Conservation (phyloP, 2,888 invertebrate genomes). For the Chaitophorus viminalis region DNA sequence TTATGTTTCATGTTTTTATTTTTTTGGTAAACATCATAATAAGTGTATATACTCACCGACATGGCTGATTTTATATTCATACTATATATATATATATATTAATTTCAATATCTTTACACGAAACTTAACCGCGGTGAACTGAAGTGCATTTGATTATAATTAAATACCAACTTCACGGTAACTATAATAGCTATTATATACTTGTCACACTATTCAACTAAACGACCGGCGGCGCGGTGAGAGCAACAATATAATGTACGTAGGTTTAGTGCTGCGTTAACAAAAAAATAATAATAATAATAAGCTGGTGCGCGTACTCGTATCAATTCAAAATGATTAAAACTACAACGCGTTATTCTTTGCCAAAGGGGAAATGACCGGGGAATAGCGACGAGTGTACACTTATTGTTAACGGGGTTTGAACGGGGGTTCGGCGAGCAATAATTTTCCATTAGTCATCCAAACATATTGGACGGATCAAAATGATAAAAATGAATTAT, state of each 20-base stretch:
- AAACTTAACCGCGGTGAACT: neutral
- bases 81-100: no score
- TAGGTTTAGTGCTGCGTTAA: conserved; percentile 6
- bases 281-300: conserved; percentile 1
- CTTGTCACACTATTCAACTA: neutral
- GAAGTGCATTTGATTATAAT: conserved; percentile 4
- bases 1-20: no score
- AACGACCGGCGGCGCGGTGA: neutral
- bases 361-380: conserved; percentile 4
- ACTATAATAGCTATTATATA: neutral
- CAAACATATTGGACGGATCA: conserved; percentile 47
- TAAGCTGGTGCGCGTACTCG: neutral
- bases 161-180: neutral
- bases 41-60: no score
- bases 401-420: conserved; percentile 16
- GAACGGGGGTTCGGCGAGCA: conserved; percentile 26
- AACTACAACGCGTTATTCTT: neutral
- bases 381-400: neutral
- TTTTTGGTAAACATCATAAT: no score
- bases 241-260: neutral
- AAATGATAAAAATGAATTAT: conserved; percentile 39
- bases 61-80: no score
- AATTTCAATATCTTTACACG: no score
- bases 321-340: conserved; percentile 52
- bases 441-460: conserved; percentile 54